Evolutionary conservation across 2,888 invertebrate genomes (phyloP).

Genomic region (Lasioglossum vierecki): DNA sequence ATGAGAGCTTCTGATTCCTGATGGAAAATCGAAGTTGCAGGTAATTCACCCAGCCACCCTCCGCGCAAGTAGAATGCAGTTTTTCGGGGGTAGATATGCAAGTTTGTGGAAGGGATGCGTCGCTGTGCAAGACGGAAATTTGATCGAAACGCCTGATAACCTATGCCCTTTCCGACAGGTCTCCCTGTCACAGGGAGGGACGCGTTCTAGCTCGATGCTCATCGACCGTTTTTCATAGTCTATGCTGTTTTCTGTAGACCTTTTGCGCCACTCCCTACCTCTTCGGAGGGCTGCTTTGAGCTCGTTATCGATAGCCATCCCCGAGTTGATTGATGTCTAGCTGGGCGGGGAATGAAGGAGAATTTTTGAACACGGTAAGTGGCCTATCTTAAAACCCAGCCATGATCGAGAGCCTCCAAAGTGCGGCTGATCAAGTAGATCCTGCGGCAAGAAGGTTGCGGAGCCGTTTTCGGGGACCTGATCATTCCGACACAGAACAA

Average conservation of each 20-base stretch:
- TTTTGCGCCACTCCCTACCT: background rate
- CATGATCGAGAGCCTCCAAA: background rate
- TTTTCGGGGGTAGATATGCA: background rate
- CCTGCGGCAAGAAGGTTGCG: background rate
- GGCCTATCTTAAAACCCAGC: background rate
- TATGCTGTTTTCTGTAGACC: slow-evolving; percentile 54
- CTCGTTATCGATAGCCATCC: slow-evolving; percentile 39
- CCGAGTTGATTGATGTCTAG: slow-evolving; percentile 34
- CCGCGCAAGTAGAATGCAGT: slow-evolving; percentile 31
- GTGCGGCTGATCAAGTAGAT: slow-evolving; percentile 5
- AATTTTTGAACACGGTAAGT: slow-evolving; percentile 21
- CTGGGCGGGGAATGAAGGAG: slow-evolving; percentile 13
- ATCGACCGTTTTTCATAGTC: slow-evolving; percentile 59
- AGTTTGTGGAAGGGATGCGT: slow-evolving; percentile 23
- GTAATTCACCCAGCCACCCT: slow-evolving; percentile 35
- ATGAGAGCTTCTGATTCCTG: slow-evolving; percentile 27
- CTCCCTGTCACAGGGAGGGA: slow-evolving; percentile 52
- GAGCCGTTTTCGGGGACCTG: background rate
- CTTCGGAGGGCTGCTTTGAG: slow-evolving; percentile 17
- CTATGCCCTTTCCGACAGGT: slow-evolving; percentile 69
- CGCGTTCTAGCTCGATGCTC: slow-evolving; percentile 53
- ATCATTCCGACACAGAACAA: too few relatives aligned
- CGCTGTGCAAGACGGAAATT: slow-evolving; percentile 55
- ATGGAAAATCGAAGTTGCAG: slow-evolving; percentile 47
- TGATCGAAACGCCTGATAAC: slow-evolving; percentile 69